Evolutionary conservation across 2,888 invertebrate genomes (phyloP), one percentile per base, ranked within the genome.

Genomic region (Pediacus dermestoides): DNA sequence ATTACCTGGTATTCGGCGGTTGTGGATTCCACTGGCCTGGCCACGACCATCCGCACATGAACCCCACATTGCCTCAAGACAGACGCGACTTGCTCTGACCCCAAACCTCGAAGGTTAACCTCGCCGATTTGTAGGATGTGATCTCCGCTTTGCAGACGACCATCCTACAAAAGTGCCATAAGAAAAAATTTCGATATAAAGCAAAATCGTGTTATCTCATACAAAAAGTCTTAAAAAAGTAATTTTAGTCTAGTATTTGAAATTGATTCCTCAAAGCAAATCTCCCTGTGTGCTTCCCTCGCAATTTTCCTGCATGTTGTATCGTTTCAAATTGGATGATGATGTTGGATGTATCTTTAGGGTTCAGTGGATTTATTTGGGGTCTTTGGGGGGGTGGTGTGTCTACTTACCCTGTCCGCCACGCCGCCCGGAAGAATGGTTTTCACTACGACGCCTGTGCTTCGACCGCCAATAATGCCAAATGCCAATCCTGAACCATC

Each of bases 41-140:
- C 92, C 33, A 92, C 91, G 34, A 92, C 81, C 57, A 92, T 80
- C 1, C 90, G 78, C 40, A 92, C 91, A 64, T 88, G 85, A 13
- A 85, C 85, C 11, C 91, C 91, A 53, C 90, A 88, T 73, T 92
- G 91, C 10, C 92, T 78, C 53, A 93, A 74, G 46, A 93, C 91
- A 18, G 88, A 82, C 6, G 92, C 92, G 33, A 90, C 89, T 72
- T 91, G 90, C 71, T 99, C 97, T 31, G 94, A 94, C 43, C 92
- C 93, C 80, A 96, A 90, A 41, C 97, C 96, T 35, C 95, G 83
- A 53, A 97, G 78, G 73, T 93, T 94, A 52, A 95, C 91, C 53
- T 94, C 88, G 31, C 90, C 89, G 54, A 91, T 90, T 74, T 97
- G 96, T 55, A 99, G 77, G 60, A 99, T 89, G 73, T 99, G 97